Conservation (phyloP, 2,888 invertebrate genomes). For the Amiota communis region DNA sequence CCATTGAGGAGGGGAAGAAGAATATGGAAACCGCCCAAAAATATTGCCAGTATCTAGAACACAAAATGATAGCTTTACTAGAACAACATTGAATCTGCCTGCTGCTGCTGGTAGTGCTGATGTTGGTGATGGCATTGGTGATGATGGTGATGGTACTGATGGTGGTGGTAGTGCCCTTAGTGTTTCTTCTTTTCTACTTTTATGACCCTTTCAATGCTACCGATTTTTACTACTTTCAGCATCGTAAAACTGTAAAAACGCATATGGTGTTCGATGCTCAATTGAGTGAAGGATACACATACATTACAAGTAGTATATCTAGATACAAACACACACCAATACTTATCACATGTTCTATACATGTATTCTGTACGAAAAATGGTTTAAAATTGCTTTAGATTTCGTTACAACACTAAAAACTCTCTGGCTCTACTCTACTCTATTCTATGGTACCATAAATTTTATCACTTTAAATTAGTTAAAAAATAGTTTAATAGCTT, state of each 20-base stretch:
- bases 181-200: neutral
- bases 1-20: neutral
- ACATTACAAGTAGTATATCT: too few species aligned
- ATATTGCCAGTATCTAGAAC: neutral
- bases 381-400: too few species aligned
- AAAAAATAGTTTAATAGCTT: too few species aligned
- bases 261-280: constrained; percentile 16
- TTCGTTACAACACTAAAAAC: too few species aligned
- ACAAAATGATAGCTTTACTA: constrained; percentile 1
- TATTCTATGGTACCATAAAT: too few species aligned
- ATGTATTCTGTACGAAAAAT: too few species aligned
- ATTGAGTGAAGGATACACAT: neutral
- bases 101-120: neutral
- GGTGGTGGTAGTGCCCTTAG: neutral
- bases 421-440: too few species aligned
- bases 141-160: neutral
- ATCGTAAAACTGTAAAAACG: constrained; percentile 21
- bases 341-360: too few species aligned
- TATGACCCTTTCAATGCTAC: neutral
- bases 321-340: neutral
- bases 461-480: too few species aligned
- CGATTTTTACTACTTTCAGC: constrained; percentile 23
- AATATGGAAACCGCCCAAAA: neutral
- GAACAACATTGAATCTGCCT: neutral
- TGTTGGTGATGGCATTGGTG: neutral